phyloP scores from a whole-genome alignment of 2,113 vertebrate species.

The Reinhardtius hippoglossoides region DNA sequence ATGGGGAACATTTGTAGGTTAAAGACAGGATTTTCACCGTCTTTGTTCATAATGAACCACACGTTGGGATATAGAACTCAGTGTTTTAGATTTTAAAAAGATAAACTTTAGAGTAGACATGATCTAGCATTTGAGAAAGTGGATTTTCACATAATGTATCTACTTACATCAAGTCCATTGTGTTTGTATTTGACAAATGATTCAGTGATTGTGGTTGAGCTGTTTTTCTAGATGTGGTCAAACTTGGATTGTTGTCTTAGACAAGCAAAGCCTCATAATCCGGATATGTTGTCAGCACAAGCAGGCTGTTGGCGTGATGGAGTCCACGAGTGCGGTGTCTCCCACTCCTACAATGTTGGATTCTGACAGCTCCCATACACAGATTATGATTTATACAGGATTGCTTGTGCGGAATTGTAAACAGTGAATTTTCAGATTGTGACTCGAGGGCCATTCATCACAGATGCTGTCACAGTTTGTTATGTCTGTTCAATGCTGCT shows the following conservation, averaged over 20 bases:
- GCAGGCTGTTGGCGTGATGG: slow-evolving; percentile 26
- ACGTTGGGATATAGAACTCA: background rate
- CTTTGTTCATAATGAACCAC: slow-evolving; percentile 39
- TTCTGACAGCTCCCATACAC: slow-evolving; percentile 62
- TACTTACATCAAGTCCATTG: background rate
- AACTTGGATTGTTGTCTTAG: slow-evolving; percentile 8
- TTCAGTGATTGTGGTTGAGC: slow-evolving; percentile 7
- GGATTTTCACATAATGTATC: background rate
- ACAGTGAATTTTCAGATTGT: slow-evolving; percentile 62
- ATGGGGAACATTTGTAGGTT: slow-evolving; percentile 49
- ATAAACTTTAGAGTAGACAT: no score
- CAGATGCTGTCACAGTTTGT: slow-evolving; percentile 60
- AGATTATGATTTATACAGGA: slow-evolving; percentile 72
- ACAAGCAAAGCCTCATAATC: slow-evolving; percentile 17
- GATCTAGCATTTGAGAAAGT: background rate
- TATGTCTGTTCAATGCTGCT: slow-evolving; percentile 56
- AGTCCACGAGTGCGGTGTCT: slow-evolving; percentile 32
- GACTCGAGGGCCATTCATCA: slow-evolving; percentile 66
- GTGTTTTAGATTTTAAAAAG: background rate
- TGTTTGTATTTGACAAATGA: slow-evolving; percentile 28
- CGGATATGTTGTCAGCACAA: slow-evolving; percentile 32
- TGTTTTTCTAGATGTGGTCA: slow-evolving; percentile 30
- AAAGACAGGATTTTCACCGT: slow-evolving; percentile 40
- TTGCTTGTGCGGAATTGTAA: slow-evolving; percentile 64
- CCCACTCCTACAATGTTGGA: slow-evolving; percentile 25